Percentiles rank a stretch among this genome's conserved stretches.
Evolutionary conservation across 2,888 invertebrate species (phyloP).

Genomic region (Polietes domitor): DNA sequence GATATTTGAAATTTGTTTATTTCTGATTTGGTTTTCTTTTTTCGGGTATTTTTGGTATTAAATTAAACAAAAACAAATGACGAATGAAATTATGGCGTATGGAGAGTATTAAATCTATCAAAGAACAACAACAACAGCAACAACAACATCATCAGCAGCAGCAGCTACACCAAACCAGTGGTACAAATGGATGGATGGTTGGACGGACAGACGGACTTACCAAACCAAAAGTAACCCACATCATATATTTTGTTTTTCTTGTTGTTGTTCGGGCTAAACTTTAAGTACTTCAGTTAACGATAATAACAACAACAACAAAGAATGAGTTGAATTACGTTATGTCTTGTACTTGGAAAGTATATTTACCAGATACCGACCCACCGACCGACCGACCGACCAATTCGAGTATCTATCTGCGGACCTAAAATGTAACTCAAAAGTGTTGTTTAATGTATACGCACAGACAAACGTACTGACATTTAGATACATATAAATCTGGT

Average conservation of each 20-base stretch:
- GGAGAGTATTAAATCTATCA: slow-evolving; percentile 51
- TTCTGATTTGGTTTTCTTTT: slow-evolving; percentile 26
- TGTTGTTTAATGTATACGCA: too few relatives aligned
- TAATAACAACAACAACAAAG: neutral
- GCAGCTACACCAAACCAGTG: neutral
- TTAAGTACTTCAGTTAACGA: slow-evolving; percentile 29
- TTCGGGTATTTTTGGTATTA: slow-evolving; percentile 20
- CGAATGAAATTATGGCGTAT: slow-evolving; percentile 56
- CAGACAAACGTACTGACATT: too few relatives aligned
- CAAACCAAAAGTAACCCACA: slow-evolving; percentile 49
- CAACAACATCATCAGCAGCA: neutral
- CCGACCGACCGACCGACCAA: too few relatives aligned
- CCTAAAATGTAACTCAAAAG: too few relatives aligned
- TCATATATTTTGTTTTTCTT: slow-evolving; percentile 40
- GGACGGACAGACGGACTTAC: slow-evolving; percentile 24
- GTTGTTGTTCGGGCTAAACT: slow-evolving; percentile 11
- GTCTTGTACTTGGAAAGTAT: slow-evolving; percentile 7
- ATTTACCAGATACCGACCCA: neutral
- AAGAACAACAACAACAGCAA: slow-evolving; percentile 39
- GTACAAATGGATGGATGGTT: neutral
- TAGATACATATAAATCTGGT: too few relatives aligned
- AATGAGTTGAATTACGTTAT: slow-evolving; percentile 10
- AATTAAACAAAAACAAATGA: slow-evolving; percentile 58
- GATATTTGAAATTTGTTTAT: slow-evolving; percentile 1
- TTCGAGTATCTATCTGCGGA: neutral